Base-by-base conservation (phyloP, 2,797 vertebrate genomes). In the Microtus agrestis region DNA sequence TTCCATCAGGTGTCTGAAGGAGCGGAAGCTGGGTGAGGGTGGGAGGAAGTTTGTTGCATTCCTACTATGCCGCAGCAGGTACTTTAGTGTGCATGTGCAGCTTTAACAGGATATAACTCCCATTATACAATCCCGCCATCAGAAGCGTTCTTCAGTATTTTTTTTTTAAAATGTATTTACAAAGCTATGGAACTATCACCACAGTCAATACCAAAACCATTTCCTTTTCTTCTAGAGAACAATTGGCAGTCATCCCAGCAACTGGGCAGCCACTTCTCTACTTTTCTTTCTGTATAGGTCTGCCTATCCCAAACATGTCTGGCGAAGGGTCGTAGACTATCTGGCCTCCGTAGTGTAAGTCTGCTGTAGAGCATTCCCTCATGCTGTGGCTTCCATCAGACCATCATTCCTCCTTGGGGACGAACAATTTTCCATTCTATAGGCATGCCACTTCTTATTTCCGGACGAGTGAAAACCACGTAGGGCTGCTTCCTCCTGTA, bases 61-160 rank as follows among this genome's bases (percentile, higher is more conserved):
- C 0, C 59, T 8, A 0, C 43, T 2, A 0, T 3, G 29, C n/a
- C 4, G 25, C n/a, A 87, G 43, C n/a, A 87, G 43, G 10, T 21
- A 56, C 21, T 61, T 87, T 4, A 2, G 40, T 17, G 14, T 40
- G 6, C 37, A 9, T 13, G 95, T 90, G 74, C 65, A 25, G 37
- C 79, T 23, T 74, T 65, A 46, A 10, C 77, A 46, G 25, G 37
- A 48, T 54, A 15, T 51, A 25, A 87, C 77, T 76, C 1, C 65
- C 10, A 46, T 11, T 61, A 27, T 3, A 6, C 6, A 23, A 54
- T 48, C 27, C 8, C 9, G 7, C 56, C n/a, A 56, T 56, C 25
- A 81, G 73, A 88, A 91, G n/a, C 27, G 27, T 19, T 21, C 9
- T 23, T 76, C 27, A 40, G 17, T 19, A 59, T 0, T 6, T 56